Evolutionary conservation across 2,797 vertebrate genomes (phyloP).

Genomic region (Sylvilagus floridanus): DNA sequence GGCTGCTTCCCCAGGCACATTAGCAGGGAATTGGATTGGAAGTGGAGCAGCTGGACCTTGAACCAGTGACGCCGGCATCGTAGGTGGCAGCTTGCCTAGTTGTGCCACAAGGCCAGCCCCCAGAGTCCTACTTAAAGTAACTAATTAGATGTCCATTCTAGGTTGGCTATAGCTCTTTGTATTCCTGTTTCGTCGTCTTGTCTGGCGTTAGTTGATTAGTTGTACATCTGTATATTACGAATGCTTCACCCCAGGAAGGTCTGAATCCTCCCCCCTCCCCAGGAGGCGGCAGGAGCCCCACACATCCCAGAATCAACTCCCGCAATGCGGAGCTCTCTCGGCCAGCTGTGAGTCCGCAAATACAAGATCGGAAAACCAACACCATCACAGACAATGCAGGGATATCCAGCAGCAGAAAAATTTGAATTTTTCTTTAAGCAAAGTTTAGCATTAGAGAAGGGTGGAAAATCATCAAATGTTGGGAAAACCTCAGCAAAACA

Average conservation of each 20-base stretch:
- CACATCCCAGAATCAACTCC: not conserved
- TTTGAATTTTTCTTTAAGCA: not conserved
- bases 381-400: not conserved
- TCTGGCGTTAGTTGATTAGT: not conserved
- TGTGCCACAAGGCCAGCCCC: too few relatives aligned
- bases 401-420: not conserved
- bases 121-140: not conserved
- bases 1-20: too few relatives aligned
- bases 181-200: slow-evolving; percentile 3
- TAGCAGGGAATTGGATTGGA: too few relatives aligned
- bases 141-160: not conserved
- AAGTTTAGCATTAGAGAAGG: not conserved
- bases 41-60: too few relatives aligned
- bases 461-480: not conserved
- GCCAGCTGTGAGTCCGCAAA: not conserved
- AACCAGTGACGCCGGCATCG: too few relatives aligned
- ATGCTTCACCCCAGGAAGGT: too few relatives aligned
- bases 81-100: too few relatives aligned
- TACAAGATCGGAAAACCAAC: not conserved
- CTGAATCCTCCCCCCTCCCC: too few relatives aligned
- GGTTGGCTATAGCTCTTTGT: not conserved
- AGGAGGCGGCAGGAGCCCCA: not conserved
- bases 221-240: too few relatives aligned
- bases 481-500: not conserved
- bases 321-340: not conserved